Evolutionary conservation across 2,888 invertebrate genomes (phyloP), one percentile per base, ranked within the genome.

Genomic region (Cephus sareptanus): DNA sequence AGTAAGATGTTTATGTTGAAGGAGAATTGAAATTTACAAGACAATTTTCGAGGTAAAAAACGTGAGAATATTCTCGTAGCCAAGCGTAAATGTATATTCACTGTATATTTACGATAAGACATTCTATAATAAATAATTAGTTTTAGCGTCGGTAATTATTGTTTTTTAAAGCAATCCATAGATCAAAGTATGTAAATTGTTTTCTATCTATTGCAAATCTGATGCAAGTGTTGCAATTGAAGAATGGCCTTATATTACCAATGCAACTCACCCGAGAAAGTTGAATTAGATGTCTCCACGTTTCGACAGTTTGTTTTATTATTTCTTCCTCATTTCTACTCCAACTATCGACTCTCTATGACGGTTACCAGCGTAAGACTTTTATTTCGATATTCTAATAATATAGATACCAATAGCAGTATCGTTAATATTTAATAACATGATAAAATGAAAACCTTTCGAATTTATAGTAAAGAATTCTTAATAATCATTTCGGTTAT

Each of bases 61-160:
- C 80, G 80, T 83, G 88, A 86, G 87, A 85, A 88, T 86, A 84
- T 89, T 90, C 86, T 88, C 85, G 87, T 89, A 88, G 86, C 85
- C 81, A 87, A 89, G 87, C 89, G 87, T 86, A 87, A 83, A 87
- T 90, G 90, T 90, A 89, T 90, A 89, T 90, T 89, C 85, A 89
- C 87, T 90, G 89, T 90, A 89, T 87, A 89, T 89, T 87, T 87
- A 88, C 84, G 81, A 79, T 87, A 88, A 85, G 79, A 80, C 77
- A 79, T 79, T 74, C 74, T 30, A 35, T n/a, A 74, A 34, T 76
- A 77, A 80, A 79, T 81, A 79, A 83, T 87, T 85, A 84, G 77
- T 85, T 84, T 82, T 79, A 76, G 78, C 78, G 80, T 23, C 56
- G 9, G 23, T 56, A 56, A 56, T 56, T 77, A 80, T 75, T 69